Conservation (phyloP, 2,888 invertebrate species). For the Carabus problematicus region DNA sequence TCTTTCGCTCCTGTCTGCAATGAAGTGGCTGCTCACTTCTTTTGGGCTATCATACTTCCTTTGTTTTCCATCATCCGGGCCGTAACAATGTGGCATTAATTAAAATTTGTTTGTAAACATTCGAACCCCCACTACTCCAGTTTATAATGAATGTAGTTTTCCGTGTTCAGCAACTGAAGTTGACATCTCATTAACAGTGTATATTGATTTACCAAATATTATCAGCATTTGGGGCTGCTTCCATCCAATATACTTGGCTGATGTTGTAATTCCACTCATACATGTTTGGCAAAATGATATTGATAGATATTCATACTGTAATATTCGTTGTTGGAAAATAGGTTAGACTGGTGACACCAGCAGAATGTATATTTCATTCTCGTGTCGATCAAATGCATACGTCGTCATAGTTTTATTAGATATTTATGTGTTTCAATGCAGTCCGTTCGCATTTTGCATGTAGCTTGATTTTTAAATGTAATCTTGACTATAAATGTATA, state of each 20-base stretch:
- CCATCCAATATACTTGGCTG: no score
- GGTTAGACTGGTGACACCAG: background rate
- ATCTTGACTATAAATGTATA: conserved; percentile 1
- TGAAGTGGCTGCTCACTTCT: background rate
- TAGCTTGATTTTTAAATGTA: background rate
- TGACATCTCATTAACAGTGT: no score
- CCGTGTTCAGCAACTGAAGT: no score
- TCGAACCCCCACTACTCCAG: background rate
- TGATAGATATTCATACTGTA: no score
- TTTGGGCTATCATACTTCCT: background rate
- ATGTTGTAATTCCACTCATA: no score
- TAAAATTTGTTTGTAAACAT: conserved; percentile 16
- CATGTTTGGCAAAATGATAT: no score
- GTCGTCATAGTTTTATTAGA: background rate
- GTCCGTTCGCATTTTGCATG: conserved; percentile 3
- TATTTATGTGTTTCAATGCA: background rate
- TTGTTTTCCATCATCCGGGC: background rate
- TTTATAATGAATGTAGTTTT: no score
- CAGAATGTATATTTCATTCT: background rate
- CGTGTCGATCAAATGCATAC: conserved; percentile 5
- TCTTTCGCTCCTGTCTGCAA: background rate
- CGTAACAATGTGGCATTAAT: conserved; percentile 14
- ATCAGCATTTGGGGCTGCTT: no score
- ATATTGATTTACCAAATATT: no score
- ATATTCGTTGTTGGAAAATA: no score